Percentiles rank a stretch among this genome's conserved stretches.
These are phyloP conservation scores for Mirza zaza DNA, from an alignment of 2,113 vertebrate genomes.

Conservation along the genomic window DNA sequence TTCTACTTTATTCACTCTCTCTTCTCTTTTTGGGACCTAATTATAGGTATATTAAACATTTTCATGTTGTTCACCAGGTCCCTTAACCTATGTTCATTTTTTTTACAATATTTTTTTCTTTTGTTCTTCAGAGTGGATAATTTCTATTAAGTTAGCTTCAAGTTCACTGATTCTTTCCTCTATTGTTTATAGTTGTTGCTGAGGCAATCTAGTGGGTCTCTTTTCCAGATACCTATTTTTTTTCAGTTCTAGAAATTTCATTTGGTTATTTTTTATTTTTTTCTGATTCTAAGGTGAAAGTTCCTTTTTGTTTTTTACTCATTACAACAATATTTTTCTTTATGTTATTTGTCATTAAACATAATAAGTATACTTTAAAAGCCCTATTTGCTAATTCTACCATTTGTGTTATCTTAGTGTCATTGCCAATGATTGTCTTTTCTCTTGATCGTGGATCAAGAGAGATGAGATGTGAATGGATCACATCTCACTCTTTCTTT, in stretches of 20 bases:
- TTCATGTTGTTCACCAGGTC: not conserved
- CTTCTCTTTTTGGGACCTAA: not conserved
- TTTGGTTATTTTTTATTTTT: not conserved
- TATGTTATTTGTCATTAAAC: not conserved
- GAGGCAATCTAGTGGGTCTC: not conserved
- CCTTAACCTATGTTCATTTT: not conserved
- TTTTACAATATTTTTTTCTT: not conserved
- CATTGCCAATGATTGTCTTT: not conserved
- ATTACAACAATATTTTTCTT: not conserved
- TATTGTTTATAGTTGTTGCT: not conserved
- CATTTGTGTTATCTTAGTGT: not conserved
- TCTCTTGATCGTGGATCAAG: too few species aligned
- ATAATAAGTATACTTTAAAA: not conserved
- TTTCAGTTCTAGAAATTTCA: not conserved
- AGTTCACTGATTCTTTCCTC: not conserved
- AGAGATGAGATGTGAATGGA: too few species aligned
- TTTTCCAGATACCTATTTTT: not conserved
- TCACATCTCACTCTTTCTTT: not conserved
- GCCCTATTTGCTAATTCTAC: not conserved
- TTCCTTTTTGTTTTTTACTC: not conserved
- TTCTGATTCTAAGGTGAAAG: not conserved
- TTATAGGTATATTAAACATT: not conserved
- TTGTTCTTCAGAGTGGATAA: not conserved
- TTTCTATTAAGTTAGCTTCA: not conserved
- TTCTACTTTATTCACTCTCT: not conserved